Base-by-base conservation (phyloP, 2,888 invertebrate species). In the Seira ritae region DNA sequence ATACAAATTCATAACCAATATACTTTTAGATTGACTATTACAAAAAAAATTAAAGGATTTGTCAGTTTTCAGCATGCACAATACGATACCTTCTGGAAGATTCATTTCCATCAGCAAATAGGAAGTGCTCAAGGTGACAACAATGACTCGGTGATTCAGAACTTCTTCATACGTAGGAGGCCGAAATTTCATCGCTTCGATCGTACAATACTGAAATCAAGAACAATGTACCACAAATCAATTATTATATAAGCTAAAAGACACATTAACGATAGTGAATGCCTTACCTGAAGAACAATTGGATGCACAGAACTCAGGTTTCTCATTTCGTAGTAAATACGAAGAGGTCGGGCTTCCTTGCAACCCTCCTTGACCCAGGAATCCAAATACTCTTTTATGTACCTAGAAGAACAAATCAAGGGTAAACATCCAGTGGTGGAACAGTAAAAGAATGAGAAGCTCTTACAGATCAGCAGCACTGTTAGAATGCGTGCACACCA, bases 401-500 rank as follows among this genome's bases (percentile, higher is more conserved):
- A 96, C 81, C 87, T 88, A 31, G 1, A 60, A n/a, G n/a, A n/a
- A n/a, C n/a, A n/a, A n/a, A n/a, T n/a, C 24, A 65, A 77, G 6
- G 8, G 23, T n/a, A 37, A n/a, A n/a, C n/a, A n/a, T n/a, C n/a
- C n/a, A n/a, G n/a, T n/a, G n/a, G n/a, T n/a, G 23, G 69, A 75
- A 81, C 15, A 15, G 17, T 60, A 67, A n/a, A 15, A 15, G 12
- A 60, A 55, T 6, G 31, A 22, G 31, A 77, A 74, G 22, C 4
- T 24, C 86, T 86, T 84, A 88, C 87, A 87, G 81, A 74, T 88
- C 87, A 12, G 87, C 89, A 42, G 89, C 92, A 91, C 92, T 96
- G 91, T 96, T 96, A 70, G 96, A 96, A 91, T 96, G 96, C 1
- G 96, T 96, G 90, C 96, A 96, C 74, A 96, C 94, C 85, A 96